Percentiles rank a stretch among this genome's conserved stretches.
These are phyloP conservation scores for Corvus cornix DNA, from an alignment of 2,113 vertebrate species.

Conservation along the genomic window DNA sequence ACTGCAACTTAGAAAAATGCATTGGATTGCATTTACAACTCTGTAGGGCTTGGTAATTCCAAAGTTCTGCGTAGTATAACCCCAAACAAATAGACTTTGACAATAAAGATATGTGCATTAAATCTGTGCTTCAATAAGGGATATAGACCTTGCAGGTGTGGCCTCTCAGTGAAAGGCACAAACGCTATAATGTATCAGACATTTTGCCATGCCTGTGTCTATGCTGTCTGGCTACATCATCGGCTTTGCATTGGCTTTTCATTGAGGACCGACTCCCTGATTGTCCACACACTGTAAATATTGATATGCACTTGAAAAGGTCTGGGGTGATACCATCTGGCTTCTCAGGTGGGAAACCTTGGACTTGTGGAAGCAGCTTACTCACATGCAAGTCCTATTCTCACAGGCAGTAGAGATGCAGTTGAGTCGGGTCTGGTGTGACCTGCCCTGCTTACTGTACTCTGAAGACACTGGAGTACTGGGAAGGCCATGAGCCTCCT, in stretches of 20 bases:
- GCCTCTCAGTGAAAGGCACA: background rate
- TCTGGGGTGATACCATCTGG: background rate
- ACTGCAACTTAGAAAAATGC: background rate
- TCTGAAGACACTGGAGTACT: background rate
- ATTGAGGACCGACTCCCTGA: background rate
- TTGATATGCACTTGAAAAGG: background rate
- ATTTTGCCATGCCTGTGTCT: background rate
- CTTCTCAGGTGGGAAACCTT: background rate
- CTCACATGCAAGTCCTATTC: background rate
- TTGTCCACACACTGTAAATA: background rate
- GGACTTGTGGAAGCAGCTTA: background rate
- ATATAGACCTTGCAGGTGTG: background rate
- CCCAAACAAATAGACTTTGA: background rate
- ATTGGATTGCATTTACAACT: background rate
- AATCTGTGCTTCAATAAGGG: background rate
- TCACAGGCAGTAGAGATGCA: background rate
- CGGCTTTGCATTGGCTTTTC: background rate
- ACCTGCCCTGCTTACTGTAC: background rate
- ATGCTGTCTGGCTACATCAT: background rate
- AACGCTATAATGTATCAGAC: fast-evolving
- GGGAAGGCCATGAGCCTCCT: background rate
- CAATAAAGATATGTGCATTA: background rate
- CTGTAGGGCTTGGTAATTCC: background rate
- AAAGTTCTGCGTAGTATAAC: background rate
- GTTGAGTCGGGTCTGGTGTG: background rate